Evolutionary conservation across 2,113 vertebrate genomes (phyloP).

Genomic region (Casuarius casuarius): DNA sequence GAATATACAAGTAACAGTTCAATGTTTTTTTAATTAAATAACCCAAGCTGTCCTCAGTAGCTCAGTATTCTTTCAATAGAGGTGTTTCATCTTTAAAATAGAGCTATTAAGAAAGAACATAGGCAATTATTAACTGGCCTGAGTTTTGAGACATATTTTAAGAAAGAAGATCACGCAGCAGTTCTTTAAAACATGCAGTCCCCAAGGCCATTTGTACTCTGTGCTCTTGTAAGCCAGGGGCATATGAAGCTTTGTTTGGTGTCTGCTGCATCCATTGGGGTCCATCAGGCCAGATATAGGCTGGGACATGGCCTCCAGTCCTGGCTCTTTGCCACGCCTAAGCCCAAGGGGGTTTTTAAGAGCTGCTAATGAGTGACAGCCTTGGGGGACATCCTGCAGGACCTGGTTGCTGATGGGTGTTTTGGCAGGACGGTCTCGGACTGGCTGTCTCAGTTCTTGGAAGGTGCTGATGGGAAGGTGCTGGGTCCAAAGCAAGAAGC

Average conservation of each 20-base stretch:
- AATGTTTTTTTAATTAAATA: background rate
- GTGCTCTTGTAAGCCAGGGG: background rate
- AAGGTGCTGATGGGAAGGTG: no score
- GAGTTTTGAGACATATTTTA: background rate
- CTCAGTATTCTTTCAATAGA: background rate
- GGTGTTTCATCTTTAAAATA: rapidly evolving
- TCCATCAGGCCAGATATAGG: rapidly evolving
- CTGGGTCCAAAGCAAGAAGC: no score
- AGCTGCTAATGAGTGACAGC: background rate
- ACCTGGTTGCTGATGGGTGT: rapidly evolving
- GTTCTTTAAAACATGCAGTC: background rate
- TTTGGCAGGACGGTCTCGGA: background rate
- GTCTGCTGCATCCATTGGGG: background rate
- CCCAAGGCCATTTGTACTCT: rapidly evolving
- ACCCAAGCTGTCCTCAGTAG: background rate
- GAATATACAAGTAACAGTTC: rapidly evolving
- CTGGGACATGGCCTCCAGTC: background rate
- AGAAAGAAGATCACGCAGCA: no score
- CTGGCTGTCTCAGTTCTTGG: no score
- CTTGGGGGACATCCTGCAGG: rapidly evolving
- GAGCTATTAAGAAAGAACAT: background rate
- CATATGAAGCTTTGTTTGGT: background rate
- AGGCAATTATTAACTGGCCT: rapidly evolving
- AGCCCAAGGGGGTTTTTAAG: background rate
- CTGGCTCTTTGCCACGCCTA: background rate